Base-by-base conservation (phyloP, 1,140 invertebrate species). In the Listronotus oregonensis region DNA sequence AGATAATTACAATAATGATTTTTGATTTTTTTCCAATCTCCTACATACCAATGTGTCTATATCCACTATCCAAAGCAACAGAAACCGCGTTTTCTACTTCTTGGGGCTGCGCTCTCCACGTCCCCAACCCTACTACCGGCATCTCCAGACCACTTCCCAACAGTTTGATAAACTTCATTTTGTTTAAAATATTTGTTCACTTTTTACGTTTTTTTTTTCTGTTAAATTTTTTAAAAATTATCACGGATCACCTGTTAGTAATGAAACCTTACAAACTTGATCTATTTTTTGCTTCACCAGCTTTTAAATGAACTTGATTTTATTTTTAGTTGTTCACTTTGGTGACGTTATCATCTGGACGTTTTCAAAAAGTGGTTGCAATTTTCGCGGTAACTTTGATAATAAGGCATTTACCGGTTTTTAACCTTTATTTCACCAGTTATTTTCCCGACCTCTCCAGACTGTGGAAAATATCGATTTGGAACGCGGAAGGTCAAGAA, bases 81-180 rank as follows among this genome's bases (percentile, higher is more conserved):
- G 76, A 74, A 0, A 89, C 74, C 18, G 81, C 83, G 12, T 70
- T 71, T 72, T 86, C 81, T 12, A 86, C 79, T 73, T 86, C 84
- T 70, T 85, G 80, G 3, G 81, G 72, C 70, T 81, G 79, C n/a
- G 84, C 80, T 79, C 85, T 82, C 85, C 85, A 87, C 37, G 86
- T 86, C 18, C 86, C 86, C 18, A 87, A 75, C 14, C 86, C 86
- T 6, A 88, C 79, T 50, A 81, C 77, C 3, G 86, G 86, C 83
- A 88, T 87, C 42, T 83, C 69, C 18, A 72, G 32, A 11, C 61
- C 59, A 39, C 65, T 71, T 9, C 46, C 61, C 10, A 51, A 31
- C 34, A 75, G 42, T 64, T 66, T 70, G 10, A 75, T 40, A 18
- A 10, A 65, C 46, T 69, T 73, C 68, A 73, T 75, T 42, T 44